Base-by-base conservation (phyloP, 2,797 vertebrate species). In the Neopelma chrysocephalum region DNA sequence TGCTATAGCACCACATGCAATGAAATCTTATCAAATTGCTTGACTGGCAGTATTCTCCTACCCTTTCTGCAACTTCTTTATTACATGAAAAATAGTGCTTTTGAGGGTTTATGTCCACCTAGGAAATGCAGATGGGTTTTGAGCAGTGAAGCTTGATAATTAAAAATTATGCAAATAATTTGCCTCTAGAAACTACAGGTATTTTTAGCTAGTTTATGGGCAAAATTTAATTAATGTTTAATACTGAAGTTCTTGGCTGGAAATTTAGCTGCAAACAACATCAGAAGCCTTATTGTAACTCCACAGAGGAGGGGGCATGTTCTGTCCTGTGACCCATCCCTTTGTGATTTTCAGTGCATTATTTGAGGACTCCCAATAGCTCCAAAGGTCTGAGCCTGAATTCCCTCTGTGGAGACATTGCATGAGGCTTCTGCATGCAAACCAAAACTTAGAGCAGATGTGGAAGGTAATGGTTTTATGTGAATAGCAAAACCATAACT, bases 151-250 rank as follows among this genome's bases (percentile, higher is more conserved):
- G 66, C 62, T 81, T 87, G 77, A 73, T 60, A 87, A 80, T 87
- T 82, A 81, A 93, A 58, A 71, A 88, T 76, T 86, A 78, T 47
- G 57, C 65, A 81, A 72, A 84, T 91, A 86, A 56, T 62, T 88
- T 0, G 0, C 77, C 26, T 80, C 21, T 83, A 77, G 93, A 88
- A 95, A 60, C 40, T 58, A 34, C 43, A 87, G 72, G 86, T 87
- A 62, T 89, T 95, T 94, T 91, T 90, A 86, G 42, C 76, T 84
- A 70, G 45, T 93, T 87, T 78, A n/a, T 47, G 57, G 62, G 48
- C n/a, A 95, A 36, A 86, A 18, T 60, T 66, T 71, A 75, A 21
- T 53, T 78, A 77, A 14, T 61, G 12, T 56, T 81, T 89, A 66
- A 42, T 84, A 45, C 20, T 72, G 25, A 93, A 60, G 9, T 42